phyloP scores from a whole-genome alignment of 2,797 vertebrate species.

The Artibeus lituratus region DNA sequence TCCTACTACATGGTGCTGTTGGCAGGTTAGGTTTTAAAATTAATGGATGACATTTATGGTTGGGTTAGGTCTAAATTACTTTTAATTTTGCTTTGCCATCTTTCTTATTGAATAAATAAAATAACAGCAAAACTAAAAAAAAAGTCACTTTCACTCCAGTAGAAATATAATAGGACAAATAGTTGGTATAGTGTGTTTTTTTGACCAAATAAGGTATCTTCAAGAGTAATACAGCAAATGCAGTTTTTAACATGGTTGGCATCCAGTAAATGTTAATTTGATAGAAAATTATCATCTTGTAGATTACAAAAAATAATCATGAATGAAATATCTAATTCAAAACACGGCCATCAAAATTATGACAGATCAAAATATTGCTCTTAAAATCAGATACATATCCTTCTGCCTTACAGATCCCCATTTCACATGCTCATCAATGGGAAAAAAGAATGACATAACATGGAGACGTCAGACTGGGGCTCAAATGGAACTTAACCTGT shows the following conservation, averaged over 20 bases:
- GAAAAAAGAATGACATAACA: slow-evolving; percentile 48
- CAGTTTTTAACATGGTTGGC: slow-evolving; percentile 37
- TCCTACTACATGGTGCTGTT: neutral
- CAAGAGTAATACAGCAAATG: slow-evolving; percentile 2
- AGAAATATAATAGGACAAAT: slow-evolving; percentile 20
- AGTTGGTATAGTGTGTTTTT: neutral
- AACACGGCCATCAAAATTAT: slow-evolving; percentile 59
- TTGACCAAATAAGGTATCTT: slow-evolving; percentile 18
- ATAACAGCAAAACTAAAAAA: neutral
- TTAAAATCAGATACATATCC: slow-evolving; percentile 55
- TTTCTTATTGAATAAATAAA: slow-evolving; percentile 47
- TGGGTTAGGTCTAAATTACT: slow-evolving; percentile 6
- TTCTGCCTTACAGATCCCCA: slow-evolving; percentile 49
- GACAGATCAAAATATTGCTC: slow-evolving; percentile 68
- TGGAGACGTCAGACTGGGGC: slow-evolving; percentile 9
- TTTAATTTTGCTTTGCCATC: slow-evolving; percentile 25
- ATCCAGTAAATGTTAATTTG: slow-evolving; percentile 56
- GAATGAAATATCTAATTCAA: slow-evolving; percentile 57
- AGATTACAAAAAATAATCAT: slow-evolving; percentile 49
- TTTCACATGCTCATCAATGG: slow-evolving; percentile 35
- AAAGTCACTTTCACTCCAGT: neutral
- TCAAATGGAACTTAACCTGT: neutral
- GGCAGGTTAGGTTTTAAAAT: slow-evolving; percentile 36
- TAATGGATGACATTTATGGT: slow-evolving; percentile 49
- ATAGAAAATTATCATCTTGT: slow-evolving; percentile 37